Evolutionary conservation across 2,888 invertebrate genomes (phyloP), one percentile per base, ranked within the genome.

Genomic region (Idaea dimidiata): DNA sequence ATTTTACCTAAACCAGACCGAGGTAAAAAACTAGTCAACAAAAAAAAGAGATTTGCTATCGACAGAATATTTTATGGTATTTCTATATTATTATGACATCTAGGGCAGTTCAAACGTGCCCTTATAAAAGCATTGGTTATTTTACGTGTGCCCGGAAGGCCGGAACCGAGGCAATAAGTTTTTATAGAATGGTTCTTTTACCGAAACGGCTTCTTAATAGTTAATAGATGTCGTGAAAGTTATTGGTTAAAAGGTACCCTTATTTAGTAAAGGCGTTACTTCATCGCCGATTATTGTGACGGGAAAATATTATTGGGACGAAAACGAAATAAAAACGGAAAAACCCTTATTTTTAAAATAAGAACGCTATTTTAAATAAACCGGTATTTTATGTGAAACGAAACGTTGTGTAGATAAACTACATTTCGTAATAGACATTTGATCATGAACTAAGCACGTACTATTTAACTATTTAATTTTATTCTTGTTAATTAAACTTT

Each of bases 81-180:
- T 43, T 43, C 43, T 43, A 43, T 43, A 43, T 43, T 43, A 43
- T 43, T 43, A 43, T 43, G 43, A 43, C 43, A 43, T 43, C 43
- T 43, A 10, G 43, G 43, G 43, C 43, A 43, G 43, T 43, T 43
- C 14, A 43, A 43, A 43, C 43, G 43, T 43, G 14, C 43, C 43
- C 43, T 43, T 43, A 43, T 43, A 43, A 43, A 43, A 43, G 43
- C 43, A 43, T 43, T 43, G 43, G 43, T 43, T 43, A 43, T 43
- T 43, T 43, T 43, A 43, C 43, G 43, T 43, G 14, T 8, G 43
- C 43, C 43, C 43, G 14, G 43, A 43, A 43, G 43, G 43, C 8
- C 43, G 43, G 43, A 43, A 14, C 43, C 43, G 14, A 10, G 3
- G 43, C 43, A 43, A 43, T 43, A 43, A 10, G 43, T 43, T 43